Evolutionary conservation across 2,113 vertebrate genomes (phyloP).

Genomic region (Ailuropoda melanoleuca): DNA sequence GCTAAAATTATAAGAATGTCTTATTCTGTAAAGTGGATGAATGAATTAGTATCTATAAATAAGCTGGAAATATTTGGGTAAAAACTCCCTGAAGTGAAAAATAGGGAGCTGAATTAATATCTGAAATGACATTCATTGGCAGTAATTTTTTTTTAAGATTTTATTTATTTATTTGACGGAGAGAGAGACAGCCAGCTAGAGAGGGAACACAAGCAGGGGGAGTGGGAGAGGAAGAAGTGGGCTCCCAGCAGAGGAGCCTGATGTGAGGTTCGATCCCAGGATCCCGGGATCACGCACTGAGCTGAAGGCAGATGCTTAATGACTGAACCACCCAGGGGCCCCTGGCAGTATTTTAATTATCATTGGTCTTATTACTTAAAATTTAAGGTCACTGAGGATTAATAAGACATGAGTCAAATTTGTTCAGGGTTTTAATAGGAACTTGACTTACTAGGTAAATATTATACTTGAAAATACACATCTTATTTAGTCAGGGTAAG

Average conservation of each 20-base stretch:
- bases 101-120: background rate
- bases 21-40: background rate
- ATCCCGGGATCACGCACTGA: no score
- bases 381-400: background rate
- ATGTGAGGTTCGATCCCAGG: no score
- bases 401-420: background rate
- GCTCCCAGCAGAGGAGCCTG: no score
- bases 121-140: background rate
- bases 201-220: no score
- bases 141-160: background rate
- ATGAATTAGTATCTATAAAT: background rate
- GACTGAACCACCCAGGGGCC: no score
- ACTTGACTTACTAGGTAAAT: conserved; percentile 2
- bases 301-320: no score
- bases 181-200: no score
- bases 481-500: background rate
- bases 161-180: no score
- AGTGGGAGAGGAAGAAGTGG: no score
- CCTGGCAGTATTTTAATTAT: background rate
- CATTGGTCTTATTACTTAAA: background rate
- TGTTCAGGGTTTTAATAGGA: background rate
- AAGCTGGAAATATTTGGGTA: background rate
- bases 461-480: background rate
- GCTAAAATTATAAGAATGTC: background rate
- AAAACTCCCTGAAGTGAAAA: background rate